Percentiles rank a stretch among this genome's conserved stretches.
These are phyloP conservation scores for Stercorarius parasiticus DNA, from an alignment of 2,113 vertebrate species.

Conservation along the genomic window DNA sequence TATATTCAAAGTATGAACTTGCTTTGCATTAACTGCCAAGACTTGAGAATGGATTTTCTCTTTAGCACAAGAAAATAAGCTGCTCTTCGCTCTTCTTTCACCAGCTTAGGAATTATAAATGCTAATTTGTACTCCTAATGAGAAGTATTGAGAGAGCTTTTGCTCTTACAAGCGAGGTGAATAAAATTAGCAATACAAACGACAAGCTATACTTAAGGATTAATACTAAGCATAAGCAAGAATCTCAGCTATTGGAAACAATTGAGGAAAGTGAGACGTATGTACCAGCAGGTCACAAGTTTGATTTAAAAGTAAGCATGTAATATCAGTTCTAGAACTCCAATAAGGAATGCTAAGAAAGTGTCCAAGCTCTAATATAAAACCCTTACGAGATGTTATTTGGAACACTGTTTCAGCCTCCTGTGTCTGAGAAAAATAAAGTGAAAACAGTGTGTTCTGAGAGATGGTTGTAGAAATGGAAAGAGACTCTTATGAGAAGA, in stretches of 20 bases:
- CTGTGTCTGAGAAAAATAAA: neutral
- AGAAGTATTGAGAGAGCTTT: neutral
- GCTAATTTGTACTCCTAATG: neutral
- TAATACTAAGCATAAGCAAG: neutral
- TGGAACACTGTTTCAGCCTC: neutral
- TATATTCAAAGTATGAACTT: neutral
- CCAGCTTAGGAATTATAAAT: neutral
- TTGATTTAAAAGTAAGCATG: neutral
- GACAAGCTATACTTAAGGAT: neutral
- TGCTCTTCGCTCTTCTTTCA: neutral
- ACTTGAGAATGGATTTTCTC: neutral
- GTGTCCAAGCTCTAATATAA: neutral
- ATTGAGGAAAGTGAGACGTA: neutral
- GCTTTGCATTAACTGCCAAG: neutral
- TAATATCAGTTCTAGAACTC: neutral
- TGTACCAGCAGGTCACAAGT: neutral
- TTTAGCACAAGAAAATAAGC: neutral
- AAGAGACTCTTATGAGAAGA: neutral
- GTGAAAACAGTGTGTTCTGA: neutral
- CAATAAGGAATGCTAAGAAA: neutral
- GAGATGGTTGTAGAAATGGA: neutral
- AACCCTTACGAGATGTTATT: neutral
- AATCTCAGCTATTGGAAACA: neutral
- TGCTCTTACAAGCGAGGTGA: neutral
- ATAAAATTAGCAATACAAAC: neutral